These are phyloP conservation scores for Chrysotoxum bicinctum DNA, from an alignment of 2,888 invertebrate species.

Conservation along the genomic window DNA sequence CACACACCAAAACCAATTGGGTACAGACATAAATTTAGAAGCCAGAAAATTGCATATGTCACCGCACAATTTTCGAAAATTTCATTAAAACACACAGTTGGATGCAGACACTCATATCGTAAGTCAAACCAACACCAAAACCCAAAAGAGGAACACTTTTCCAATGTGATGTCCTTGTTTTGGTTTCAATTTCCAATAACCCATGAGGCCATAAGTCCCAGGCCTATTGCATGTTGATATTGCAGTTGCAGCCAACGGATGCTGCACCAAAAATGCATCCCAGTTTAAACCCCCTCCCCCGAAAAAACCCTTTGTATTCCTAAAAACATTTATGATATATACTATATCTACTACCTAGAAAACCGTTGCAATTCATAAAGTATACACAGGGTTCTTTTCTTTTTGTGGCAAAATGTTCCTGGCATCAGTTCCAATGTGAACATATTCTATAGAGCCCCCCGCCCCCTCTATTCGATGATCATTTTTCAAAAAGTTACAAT, in stretches of 20 bases:
- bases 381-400: conserved; percentile 49
- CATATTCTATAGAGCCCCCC: background rate
- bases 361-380: conserved; percentile 64
- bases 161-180: conserved; percentile 47
- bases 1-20: background rate
- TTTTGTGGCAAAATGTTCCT: conserved; percentile 47
- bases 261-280: conserved; percentile 55
- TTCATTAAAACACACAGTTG: conserved; percentile 43
- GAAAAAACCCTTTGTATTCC: conserved; percentile 2
- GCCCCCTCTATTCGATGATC: background rate
- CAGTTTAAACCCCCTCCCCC: background rate
- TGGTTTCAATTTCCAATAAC: conserved; percentile 51
- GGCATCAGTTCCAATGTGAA: conserved; percentile 43
- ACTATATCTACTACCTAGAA: no score
- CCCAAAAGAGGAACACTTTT: conserved; percentile 18
- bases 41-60: conserved; percentile 36
- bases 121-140: conserved; percentile 35
- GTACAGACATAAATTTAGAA: background rate
- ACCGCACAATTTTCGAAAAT: conserved; percentile 20
- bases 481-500: conserved; percentile 60
- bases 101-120: conserved; percentile 48
- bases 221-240: background rate
- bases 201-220: conserved; percentile 1
- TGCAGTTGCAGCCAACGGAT: conserved; percentile 19
- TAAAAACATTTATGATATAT: conserved; percentile 33